Evolutionary conservation across 2,888 invertebrate species (phyloP).

Genomic region (Lissonota sp.): DNA sequence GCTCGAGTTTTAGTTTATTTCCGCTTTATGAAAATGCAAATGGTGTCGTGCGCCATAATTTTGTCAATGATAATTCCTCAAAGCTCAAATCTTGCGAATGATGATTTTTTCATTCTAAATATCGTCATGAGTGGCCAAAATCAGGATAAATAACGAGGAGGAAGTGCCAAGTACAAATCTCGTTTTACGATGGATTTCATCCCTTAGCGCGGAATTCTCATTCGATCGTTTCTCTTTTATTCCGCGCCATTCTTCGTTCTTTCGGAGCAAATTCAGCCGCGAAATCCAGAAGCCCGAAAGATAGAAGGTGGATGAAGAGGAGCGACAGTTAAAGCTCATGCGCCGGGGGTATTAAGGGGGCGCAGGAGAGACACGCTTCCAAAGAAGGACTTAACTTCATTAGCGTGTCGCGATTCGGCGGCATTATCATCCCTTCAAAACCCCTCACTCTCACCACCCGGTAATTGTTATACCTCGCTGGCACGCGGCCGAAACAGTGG

Average conservation of each 20-base stretch:
- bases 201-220: not conserved
- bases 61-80: too few relatives aligned
- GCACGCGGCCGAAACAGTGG: conserved; percentile 34
- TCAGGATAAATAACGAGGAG: too few relatives aligned
- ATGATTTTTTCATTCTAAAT: too few relatives aligned
- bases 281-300: not conserved
- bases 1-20: too few relatives aligned
- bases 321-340: conserved; percentile 28
- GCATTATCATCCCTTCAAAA: conserved; percentile 57
- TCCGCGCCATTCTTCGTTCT: conserved; percentile 20
- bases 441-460: conserved; percentile 11
- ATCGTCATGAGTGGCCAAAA: too few relatives aligned
- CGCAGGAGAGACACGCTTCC: conserved; percentile 31
- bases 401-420: conserved; percentile 68
- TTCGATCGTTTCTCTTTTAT: conserved; percentile 14
- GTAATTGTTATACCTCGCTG: conserved; percentile 69
- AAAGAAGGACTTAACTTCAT: conserved; percentile 69
- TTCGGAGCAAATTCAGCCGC: conserved; percentile 10
- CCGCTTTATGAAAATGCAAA: too few relatives aligned
- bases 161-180: too few relatives aligned
- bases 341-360: not conserved
- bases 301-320: conserved; percentile 19
- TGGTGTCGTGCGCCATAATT: too few relatives aligned
- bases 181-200: not conserved
- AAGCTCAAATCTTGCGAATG: too few relatives aligned